Evolutionary conservation across 1,140 invertebrate species (phyloP).

Genomic region (Plutomurus gul): DNA sequence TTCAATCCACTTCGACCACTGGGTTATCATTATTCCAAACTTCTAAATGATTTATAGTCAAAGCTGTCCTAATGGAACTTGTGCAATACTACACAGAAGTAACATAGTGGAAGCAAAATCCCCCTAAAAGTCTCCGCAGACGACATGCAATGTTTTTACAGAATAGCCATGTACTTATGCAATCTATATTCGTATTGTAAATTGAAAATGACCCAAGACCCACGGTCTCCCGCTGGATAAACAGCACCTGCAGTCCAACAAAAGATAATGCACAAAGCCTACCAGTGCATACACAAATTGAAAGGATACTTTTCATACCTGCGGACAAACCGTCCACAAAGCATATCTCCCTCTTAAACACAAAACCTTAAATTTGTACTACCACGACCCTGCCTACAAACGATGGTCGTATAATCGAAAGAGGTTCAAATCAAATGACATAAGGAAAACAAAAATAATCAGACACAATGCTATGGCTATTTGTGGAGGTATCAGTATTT

Average conservation of each 20-base stretch:
- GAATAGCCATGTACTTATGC: neutral
- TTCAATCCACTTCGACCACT: no score
- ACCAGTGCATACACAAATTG: neutral
- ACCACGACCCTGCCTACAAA: no score
- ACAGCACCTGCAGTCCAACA: neutral
- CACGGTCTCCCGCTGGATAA: neutral
- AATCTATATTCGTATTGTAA: neutral
- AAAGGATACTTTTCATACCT: neutral
- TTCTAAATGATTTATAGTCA: no score
- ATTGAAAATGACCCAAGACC: neutral
- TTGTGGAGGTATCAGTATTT: neutral
- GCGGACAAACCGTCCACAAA: no score
- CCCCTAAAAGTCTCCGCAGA: neutral
- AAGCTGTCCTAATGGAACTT: no score
- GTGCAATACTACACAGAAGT: no score
- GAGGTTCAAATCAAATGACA: neutral
- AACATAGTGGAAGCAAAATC: no score
- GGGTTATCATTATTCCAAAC: no score
- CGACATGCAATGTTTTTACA: no score
- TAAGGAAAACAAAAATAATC: neutral
- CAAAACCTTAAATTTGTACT: no score
- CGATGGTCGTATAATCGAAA: no score
- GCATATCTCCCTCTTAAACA: no score
- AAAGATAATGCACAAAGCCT: neutral
- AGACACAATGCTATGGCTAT: neutral